phyloP scores from a whole-genome alignment of 1,140 invertebrate genomes.

The Cherax destructor region DNA sequence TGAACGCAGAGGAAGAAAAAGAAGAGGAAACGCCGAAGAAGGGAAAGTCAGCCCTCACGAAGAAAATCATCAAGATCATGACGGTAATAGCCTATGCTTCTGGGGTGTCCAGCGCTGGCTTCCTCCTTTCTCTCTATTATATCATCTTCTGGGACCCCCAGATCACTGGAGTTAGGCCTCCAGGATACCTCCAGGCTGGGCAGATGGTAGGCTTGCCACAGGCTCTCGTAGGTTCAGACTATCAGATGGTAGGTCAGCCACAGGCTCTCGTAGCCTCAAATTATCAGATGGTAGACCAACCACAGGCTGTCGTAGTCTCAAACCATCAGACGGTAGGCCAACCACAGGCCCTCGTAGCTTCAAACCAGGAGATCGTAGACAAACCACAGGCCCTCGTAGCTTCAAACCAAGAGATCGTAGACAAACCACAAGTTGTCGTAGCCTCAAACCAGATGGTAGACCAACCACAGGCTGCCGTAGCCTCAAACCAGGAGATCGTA shows the following conservation, averaged over 20 bases:
- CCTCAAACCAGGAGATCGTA: no score
- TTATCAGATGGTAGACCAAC: no score
- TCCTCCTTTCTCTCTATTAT: slow-evolving; percentile 96
- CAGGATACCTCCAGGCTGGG: slow-evolving; percentile 46
- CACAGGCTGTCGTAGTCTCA: no score
- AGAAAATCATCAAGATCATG: slow-evolving; percentile 90
- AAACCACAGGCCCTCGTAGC: no score
- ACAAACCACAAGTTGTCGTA: background rate
- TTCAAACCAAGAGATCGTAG: no score
- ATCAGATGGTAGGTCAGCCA: no score
- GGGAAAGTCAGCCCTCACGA: slow-evolving; percentile 87
- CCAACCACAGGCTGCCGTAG: no score
- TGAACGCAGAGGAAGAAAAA: background rate
- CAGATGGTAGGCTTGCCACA: slow-evolving; percentile 14
- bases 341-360: no score
- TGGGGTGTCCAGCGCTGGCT: slow-evolving; percentile 94
- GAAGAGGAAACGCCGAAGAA: background rate
- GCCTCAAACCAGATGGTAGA: background rate
- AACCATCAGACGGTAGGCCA: no score
- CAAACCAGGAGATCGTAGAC: background rate
- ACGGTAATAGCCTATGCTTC: slow-evolving; percentile 97
- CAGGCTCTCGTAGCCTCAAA: no score
- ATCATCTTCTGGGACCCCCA: slow-evolving; percentile 95
- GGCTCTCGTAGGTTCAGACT: no score
- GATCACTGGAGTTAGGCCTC: slow-evolving; percentile 61